Base-by-base conservation (phyloP, 2,113 vertebrate genomes). In the Egretta garzetta region DNA sequence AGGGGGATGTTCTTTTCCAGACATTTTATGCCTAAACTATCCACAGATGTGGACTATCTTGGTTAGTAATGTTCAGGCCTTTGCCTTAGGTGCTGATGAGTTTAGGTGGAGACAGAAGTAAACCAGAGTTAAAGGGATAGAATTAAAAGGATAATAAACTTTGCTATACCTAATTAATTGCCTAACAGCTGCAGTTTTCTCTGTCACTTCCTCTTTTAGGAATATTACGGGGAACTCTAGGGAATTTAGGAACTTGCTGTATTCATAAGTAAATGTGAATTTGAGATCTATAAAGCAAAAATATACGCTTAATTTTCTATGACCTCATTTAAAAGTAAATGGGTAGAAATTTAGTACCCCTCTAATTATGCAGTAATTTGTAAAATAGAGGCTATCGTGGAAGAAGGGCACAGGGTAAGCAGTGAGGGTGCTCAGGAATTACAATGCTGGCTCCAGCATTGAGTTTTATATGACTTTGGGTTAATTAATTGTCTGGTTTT, bases 81-180 rank as follows among this genome's bases (percentile, higher is more conserved):
- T 94, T 89, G 19, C 17, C 70, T 96, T 68, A 91, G 64, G 16
- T 63, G 16, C 23, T 86, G 47, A 79, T 55, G 17, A 43, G 27
- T 30, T 52, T 19, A 93, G 45, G n/a, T 73, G 14, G 24, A 93
- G 47, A n/a, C 8, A 56, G 45, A 95, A 83, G 43, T 67, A 95
- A 93, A 87, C 6, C 10, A 67, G 35, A 83, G 16, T 71, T 86
- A 82, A 92, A 20, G n/a, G 33, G 86, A 62, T 63, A 87, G 35
- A 93, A 89, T 89, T 85, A 62, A 87, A 96, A 71, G 17, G 21
- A 49, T 80, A 90, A 95, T 70, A 86, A 91, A 74, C 21, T 72
- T 87, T 27, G 27, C 47, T 63, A 26, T 77, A 79, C 28, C 27
- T 80, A 93, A 92, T 89, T 94, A 92, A 91, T 71, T 86, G 33